These are phyloP conservation scores for Aurelia aurita DNA, from an alignment of 30 jellyfish, hydroid and myxozoan species.

Conservation along the genomic window DNA sequence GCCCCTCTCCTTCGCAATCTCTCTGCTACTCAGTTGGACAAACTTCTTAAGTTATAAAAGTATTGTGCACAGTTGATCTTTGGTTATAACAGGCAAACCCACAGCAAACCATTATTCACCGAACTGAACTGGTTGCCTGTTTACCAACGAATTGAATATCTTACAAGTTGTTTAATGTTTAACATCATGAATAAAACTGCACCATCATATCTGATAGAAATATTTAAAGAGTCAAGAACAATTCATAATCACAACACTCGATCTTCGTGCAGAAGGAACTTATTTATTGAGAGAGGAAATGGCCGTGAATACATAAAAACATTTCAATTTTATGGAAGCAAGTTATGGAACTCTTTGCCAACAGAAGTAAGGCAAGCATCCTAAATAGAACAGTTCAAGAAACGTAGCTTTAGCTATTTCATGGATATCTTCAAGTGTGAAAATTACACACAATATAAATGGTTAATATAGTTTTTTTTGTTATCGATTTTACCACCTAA, in stretches of 20 bases:
- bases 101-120: constrained; percentile 46
- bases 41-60: constrained; percentile 24
- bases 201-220: too few species aligned
- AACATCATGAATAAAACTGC: too few species aligned
- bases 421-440: too few species aligned
- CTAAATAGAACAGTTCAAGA: background rate
- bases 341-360: constrained; percentile 20
- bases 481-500: too few species aligned
- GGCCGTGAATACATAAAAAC: constrained; percentile 13
- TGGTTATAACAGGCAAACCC: constrained; percentile 23
- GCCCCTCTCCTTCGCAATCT: constrained; percentile 35
- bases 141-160: constrained; percentile 35
- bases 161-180: constrained; percentile 27
- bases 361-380: constrained; percentile 5
- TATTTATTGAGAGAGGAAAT: constrained; percentile 7
- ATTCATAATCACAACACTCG: too few species aligned
- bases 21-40: constrained; percentile 6
- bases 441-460: too few species aligned
- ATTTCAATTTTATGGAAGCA: constrained; percentile 6
- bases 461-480: too few species aligned
- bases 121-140: constrained; percentile 53
- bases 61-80: constrained; percentile 35
- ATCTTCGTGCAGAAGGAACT: too few species aligned
- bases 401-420: too few species aligned
- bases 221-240: too few species aligned